Conservation (phyloP, 2,888 invertebrate genomes). For the Lypha dubia region DNA sequence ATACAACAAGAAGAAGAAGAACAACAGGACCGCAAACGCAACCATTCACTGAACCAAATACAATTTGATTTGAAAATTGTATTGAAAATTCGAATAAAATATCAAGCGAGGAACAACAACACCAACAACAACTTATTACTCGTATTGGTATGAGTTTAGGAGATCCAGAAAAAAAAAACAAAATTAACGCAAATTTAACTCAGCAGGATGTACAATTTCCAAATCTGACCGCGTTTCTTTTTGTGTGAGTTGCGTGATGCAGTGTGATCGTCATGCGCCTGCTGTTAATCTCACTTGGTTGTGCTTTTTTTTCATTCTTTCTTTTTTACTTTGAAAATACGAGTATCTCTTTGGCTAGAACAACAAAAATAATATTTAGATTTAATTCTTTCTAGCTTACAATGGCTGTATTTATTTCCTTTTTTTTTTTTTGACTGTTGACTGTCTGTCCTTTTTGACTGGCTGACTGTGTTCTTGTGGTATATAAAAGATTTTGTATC, state of each 20-base stretch:
- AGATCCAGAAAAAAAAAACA: constrained; percentile 30
- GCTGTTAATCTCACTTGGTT: constrained; percentile 67
- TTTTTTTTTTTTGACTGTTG: constrained; percentile 8
- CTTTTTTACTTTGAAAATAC: not conserved
- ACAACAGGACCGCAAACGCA: constrained; percentile 8
- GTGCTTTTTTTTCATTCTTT: constrained; percentile 45
- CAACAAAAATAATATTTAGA: constrained; percentile 46
- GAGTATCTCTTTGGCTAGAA: constrained; percentile 38
- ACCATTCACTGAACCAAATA: constrained; percentile 65
- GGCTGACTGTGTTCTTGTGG: constrained; percentile 39
- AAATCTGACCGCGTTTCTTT: constrained; percentile 69
- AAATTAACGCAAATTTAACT: constrained; percentile 72
- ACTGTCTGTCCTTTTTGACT: constrained; percentile 29
- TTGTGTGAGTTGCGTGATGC: constrained; percentile 68
- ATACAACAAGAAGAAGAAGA: constrained; percentile 20
- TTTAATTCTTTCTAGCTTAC: constrained; percentile 32
- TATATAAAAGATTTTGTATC: constrained; percentile 72
- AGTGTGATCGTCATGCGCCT: constrained; percentile 71
- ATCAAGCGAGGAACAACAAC: constrained; percentile 31
- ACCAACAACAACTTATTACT: constrained; percentile 26
- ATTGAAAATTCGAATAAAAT: constrained; percentile 34
- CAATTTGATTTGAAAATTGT: constrained; percentile 68
- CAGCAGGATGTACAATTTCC: constrained; percentile 74
- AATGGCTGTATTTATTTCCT: constrained; percentile 33
- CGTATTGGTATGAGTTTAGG: not conserved